Evolutionary conservation across 2,888 invertebrate genomes (phyloP).

Genomic region (Caenorhabditis wallacei): DNA sequence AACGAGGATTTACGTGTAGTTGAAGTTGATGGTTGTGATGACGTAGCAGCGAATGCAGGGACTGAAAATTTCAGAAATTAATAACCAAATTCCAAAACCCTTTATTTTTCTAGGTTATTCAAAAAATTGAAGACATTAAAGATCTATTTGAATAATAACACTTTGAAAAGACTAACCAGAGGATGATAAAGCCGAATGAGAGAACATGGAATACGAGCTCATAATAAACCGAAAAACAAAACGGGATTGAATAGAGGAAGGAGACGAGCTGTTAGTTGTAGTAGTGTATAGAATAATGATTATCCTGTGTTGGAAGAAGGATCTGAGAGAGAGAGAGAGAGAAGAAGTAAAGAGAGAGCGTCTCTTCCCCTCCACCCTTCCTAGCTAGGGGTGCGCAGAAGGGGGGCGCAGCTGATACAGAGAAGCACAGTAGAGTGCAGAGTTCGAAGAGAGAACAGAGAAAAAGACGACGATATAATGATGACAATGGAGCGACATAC

Average conservation of each 20-base stretch:
- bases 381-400: constrained; percentile 42
- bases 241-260: neutral
- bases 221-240: constrained; percentile 20
- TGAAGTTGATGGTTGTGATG: constrained; percentile 33
- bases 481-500: constrained; percentile 48
- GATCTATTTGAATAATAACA: too few relatives aligned
- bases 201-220: constrained; percentile 36
- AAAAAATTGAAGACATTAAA: too few relatives aligned
- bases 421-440: constrained; percentile 16
- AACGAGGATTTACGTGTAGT: constrained; percentile 69
- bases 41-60: constrained; percentile 39
- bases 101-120: too few relatives aligned
- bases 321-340: constrained; percentile 18
- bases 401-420: constrained; percentile 51
- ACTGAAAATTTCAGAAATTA: constrained; percentile 18
- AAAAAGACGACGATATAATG: constrained; percentile 46
- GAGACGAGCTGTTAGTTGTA: constrained; percentile 14
- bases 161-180: constrained; percentile 37
- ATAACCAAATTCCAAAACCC: too few relatives aligned
- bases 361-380: constrained; percentile 13
- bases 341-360: constrained; percentile 32
- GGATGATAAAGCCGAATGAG: constrained; percentile 7
- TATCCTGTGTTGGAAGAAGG: constrained; percentile 27
- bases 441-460: constrained; percentile 13
- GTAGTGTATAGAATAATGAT: constrained; percentile 28